phyloP scores from a whole-genome alignment of 1,140 invertebrate species.

The Propsilocerus akamusi region DNA sequence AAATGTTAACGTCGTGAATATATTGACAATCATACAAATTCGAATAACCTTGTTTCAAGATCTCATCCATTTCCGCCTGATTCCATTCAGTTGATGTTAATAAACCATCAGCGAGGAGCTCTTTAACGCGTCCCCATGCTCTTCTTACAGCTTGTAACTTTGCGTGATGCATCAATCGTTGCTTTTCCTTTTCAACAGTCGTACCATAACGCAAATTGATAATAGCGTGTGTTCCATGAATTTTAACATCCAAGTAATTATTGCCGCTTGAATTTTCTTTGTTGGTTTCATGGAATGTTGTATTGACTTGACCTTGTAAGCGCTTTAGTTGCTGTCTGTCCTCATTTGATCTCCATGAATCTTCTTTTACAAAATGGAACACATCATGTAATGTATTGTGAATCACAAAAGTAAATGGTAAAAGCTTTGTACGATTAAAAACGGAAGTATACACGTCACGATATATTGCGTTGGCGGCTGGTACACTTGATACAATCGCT shows the following conservation, averaged over 20 bases:
- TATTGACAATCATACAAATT: slow-evolving; percentile 77
- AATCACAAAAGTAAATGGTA: slow-evolving; percentile 75
- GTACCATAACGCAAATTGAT: slow-evolving; percentile 79
- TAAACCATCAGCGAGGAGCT: slow-evolving; percentile 57
- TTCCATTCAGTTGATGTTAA: slow-evolving; percentile 54
- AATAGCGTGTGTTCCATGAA: slow-evolving; percentile 62
- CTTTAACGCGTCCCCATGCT: slow-evolving; percentile 81
- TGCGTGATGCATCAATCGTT: slow-evolving; percentile 72
- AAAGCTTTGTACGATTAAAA: slow-evolving; percentile 74
- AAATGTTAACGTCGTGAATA: slow-evolving; percentile 73
- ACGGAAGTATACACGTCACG: slow-evolving; percentile 86
- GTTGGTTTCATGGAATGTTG: slow-evolving; percentile 65
- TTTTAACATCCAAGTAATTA: slow-evolving; percentile 64
- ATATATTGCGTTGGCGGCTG: slow-evolving; percentile 71
- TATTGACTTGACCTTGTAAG: slow-evolving; percentile 81
- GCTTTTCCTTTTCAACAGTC: slow-evolving; percentile 69
- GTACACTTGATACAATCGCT: slow-evolving; percentile 69
- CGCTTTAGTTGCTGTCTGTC: slow-evolving; percentile 76
- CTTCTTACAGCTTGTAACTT: slow-evolving; percentile 67
- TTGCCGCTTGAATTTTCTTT: slow-evolving; percentile 43
- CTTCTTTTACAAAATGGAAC: slow-evolving; percentile 90
- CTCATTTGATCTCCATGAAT: slow-evolving; percentile 67
- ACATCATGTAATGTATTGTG: slow-evolving; percentile 78
- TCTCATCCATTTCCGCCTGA: slow-evolving; percentile 67
- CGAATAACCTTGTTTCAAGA: slow-evolving; percentile 62